These are phyloP conservation scores for Lasioglossum lativentre DNA, from an alignment of 2,888 invertebrate genomes.

Conservation along the genomic window DNA sequence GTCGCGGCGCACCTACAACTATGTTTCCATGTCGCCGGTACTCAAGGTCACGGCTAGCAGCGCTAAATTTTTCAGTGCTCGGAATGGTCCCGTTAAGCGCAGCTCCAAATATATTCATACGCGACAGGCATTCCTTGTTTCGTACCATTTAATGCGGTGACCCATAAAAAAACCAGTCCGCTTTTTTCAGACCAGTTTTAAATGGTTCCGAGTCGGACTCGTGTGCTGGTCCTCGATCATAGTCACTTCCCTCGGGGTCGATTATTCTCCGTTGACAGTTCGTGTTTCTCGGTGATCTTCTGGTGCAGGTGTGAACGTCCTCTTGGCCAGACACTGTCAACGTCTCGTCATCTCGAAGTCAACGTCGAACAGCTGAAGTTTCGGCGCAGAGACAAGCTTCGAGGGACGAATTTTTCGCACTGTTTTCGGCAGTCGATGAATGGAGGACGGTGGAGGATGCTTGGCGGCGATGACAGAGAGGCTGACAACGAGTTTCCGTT, in stretches of 20 bases:
- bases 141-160: slow-evolving; percentile 27
- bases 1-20: slow-evolving; percentile 17
- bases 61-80: slow-evolving; percentile 41
- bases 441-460: not conserved
- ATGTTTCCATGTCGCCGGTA: slow-evolving; percentile 25
- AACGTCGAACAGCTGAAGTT: not conserved
- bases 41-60: slow-evolving; percentile 43
- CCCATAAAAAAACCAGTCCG: slow-evolving; percentile 51
- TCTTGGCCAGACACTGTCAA: not conserved
- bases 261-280: not conserved
- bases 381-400: no score
- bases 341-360: not conserved
- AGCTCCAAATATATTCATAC: slow-evolving; percentile 47
- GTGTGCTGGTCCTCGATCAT: not conserved
- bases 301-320: not conserved
- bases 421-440: not conserved
- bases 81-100: slow-evolving; percentile 61
- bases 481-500: slow-evolving; percentile 9
- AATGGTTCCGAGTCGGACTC: not conserved
- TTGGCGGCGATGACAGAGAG: not conserved
- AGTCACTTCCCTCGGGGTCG: not conserved
- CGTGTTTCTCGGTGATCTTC: not conserved
- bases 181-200: slow-evolving; percentile 40
- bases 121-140: slow-evolving; percentile 20
- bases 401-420: not conserved